Base-by-base conservation (phyloP, 2,113 vertebrate genomes). In the Empidonax traillii region DNA sequence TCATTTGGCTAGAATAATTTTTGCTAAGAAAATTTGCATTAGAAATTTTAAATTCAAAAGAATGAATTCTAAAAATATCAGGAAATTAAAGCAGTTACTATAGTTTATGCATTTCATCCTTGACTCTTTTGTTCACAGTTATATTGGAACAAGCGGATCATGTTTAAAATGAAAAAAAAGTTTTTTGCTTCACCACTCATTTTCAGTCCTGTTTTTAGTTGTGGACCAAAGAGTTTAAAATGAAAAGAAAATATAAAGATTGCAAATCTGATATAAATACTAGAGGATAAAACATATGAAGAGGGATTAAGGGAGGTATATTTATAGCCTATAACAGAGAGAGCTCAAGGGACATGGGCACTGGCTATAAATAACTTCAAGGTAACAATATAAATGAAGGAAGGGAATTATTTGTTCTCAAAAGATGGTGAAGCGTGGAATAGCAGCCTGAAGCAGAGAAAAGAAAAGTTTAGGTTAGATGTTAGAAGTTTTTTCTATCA, bases 331-430 rank as follows among this genome's bases (percentile, higher is more conserved):
- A 15, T 93, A 96, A 85, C 78, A 82, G 86, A 80, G 74, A 91
- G 84, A 94, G 91, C 95, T 96, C 44, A 0, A 78, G 95, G 94
- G 92, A 95, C 76, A 83, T 83, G 81, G 72, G 72, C 95, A 94
- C 62, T 82, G 81, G 52, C 87, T 97, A 97, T 97, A 97, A 97
- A 97, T 97, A 97, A 92, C 96, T 94, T 94, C 92, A 97, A 97
- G 96, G 97, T 96, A 97, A 89, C 79, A 90, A 56, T 94, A 95
- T 96, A 97, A 97, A 97, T 96, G 95, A 97, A 97, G 66, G 85
- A 89, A 96, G 94, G 92, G 96, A 97, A 94, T 97, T 97, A 93
- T 96, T 97, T 95, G 74, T 95, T 96, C 96, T 95, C 90, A 78
- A 77, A 96, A 87, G 79, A 87, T 94, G 87, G 77, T 87, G 72